Percentiles rank a stretch among this genome's conserved stretches.
These are phyloP conservation scores for Petrolisthes manimaculis DNA, from an alignment of 2,888 invertebrate species.

Conservation along the genomic window DNA sequence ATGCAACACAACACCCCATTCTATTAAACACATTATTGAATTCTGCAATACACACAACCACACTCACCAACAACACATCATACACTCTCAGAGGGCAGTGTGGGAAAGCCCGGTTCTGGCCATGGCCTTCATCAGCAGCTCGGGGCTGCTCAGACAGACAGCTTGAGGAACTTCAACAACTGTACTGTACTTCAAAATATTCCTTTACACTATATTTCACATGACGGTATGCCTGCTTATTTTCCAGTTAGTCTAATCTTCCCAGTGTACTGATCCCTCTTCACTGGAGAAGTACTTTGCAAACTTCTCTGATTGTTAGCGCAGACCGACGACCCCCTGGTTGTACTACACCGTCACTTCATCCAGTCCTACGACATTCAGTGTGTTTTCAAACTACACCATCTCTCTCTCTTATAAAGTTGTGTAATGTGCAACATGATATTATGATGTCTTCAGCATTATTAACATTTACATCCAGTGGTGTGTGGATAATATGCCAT, in stretches of 20 bases:
- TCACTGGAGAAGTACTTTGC: conserved; percentile 26
- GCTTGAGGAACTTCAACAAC: too few relatives aligned
- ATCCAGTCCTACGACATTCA: conserved; percentile 42
- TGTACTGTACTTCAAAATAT: too few relatives aligned
- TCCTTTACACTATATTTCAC: not conserved
- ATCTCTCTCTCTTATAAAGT: conserved; percentile 35
- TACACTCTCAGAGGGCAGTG: too few relatives aligned
- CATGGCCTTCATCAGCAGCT: too few relatives aligned
- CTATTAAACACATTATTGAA: too few relatives aligned
- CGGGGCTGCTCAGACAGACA: too few relatives aligned
- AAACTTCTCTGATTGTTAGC: conserved; percentile 35
- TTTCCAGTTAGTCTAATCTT: conserved; percentile 27
- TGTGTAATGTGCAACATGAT: conserved; percentile 45
- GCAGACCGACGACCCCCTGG: conserved; percentile 20
- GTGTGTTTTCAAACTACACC: conserved; percentile 41
- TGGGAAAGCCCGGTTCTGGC: too few relatives aligned
- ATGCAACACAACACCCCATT: too few relatives aligned
- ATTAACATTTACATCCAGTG: conserved; percentile 34
- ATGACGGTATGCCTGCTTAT: not conserved
- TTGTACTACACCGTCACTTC: conserved; percentile 31
- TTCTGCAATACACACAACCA: too few relatives aligned
- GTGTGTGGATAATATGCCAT: conserved; percentile 47
- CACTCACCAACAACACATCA: too few relatives aligned
- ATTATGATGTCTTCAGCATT: conserved; percentile 36
- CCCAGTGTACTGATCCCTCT: conserved; percentile 23